Evolutionary conservation across 1,140 invertebrate genomes (phyloP), one percentile per base, ranked within the genome.

Genomic region (Muscidifurax raptorellus): DNA sequence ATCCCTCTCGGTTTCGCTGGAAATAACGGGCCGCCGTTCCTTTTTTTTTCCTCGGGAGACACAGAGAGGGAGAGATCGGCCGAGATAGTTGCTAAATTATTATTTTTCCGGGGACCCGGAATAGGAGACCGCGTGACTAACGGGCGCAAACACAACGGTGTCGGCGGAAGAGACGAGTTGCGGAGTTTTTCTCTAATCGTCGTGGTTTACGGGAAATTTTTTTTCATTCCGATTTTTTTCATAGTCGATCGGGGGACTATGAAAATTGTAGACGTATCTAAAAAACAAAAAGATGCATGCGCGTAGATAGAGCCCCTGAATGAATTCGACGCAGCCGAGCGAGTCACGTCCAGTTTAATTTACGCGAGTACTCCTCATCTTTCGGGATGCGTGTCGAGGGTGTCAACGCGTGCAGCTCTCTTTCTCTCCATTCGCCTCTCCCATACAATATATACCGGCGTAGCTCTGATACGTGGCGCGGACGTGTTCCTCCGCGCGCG

Each of bases 61-160:
- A 44, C 59, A 18, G 27, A 59, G 52, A 78, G 77, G 72, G 13
- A 85, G 15, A 67, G 87, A 88, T 88, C 87, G 75, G 67, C 27
- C 30, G 77, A 89, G 90, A 90, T 90, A 90, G 89, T 90, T 87
- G 87, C 82, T 88, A 89, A 90, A 89, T 90, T 90, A 89, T 89
- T 88, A 87, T 90, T 89, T 90, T 89, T 83, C 82, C 87, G 76
- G 72, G 66, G 86, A 36, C 52, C 25, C 74, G 84, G 66, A 75
- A 86, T 76, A 80, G n/a, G n/a, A 77, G 47, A 72, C 79, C 85
- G n/a, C n/a, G 79, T 89, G 86, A 90, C 82, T 89, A 89, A 90
- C 85, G 75, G 22, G 40, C 74, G 10, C 64, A 32, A 74, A 74
- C 22, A n/a, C 28, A n/a, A 30, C 80, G 52, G 1, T 13, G 79